A percentile compares a stretch with the other conserved stretches of the same genome.
Evolutionary conservation across 2,797 vertebrate species (phyloP).

Genomic region (Sparus aurata): DNA sequence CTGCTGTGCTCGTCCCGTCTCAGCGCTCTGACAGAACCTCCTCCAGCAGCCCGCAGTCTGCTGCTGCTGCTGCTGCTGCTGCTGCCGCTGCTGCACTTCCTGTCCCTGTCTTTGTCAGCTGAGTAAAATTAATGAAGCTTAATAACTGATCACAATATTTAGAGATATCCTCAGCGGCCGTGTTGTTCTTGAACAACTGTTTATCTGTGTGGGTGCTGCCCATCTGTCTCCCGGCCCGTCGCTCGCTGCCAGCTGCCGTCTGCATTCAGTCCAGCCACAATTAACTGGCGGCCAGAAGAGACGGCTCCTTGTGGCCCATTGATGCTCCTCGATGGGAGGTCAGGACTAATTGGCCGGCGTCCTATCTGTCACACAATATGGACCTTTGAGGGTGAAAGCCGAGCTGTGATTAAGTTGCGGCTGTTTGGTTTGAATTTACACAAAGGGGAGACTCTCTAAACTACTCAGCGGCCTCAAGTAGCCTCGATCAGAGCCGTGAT

Average conservation of each 20-base stretch:
- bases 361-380: constrained; percentile 51
- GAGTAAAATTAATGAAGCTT: neutral
- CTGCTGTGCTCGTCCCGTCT: too few relatives aligned
- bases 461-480: constrained; percentile 41
- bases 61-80: neutral
- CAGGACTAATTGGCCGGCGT: constrained; percentile 59
- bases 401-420: constrained; percentile 50
- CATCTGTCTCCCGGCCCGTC: constrained; percentile 60
- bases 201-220: constrained; percentile 32
- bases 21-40: too few relatives aligned
- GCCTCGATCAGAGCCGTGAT: constrained; percentile 24
- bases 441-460: constrained; percentile 49
- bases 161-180: neutral
- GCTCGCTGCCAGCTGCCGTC: constrained; percentile 65
- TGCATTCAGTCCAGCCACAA: constrained; percentile 33
- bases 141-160: constrained; percentile 8
- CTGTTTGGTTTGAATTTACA: constrained; percentile 50
- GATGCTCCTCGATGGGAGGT: constrained; percentile 63
- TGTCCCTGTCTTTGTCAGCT: neutral
- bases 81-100: neutral
- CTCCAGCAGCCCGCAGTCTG: neutral
- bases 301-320: constrained; percentile 57
- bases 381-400: constrained; percentile 50
- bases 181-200: constrained; percentile 16
- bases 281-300: constrained; percentile 51